Conservation (phyloP, 2,888 invertebrate genomes). For the Hydraecia micacea region DNA sequence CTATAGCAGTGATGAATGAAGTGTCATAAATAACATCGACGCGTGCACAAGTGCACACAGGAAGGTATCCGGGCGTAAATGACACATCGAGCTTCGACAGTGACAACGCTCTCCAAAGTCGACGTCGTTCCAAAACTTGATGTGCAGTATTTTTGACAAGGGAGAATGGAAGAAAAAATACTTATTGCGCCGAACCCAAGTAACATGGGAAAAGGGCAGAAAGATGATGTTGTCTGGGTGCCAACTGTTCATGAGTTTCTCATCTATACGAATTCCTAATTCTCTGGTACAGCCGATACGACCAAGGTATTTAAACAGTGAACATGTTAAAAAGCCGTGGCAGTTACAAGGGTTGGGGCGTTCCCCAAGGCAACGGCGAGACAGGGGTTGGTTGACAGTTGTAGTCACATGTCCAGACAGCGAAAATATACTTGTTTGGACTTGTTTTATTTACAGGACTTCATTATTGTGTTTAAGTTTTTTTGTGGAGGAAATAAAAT, state of each 20-base stretch:
- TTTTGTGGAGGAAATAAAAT: background rate
- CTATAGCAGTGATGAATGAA: too few relatives aligned
- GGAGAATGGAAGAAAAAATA: too few relatives aligned
- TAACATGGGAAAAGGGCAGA: too few relatives aligned
- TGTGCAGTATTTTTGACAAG: too few relatives aligned
- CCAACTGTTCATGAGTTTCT: background rate
- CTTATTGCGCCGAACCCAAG: too few relatives aligned
- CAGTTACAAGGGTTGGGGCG: conserved; percentile 53
- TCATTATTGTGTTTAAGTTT: background rate
- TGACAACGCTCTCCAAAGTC: too few relatives aligned
- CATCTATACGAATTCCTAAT: conserved; percentile 5
- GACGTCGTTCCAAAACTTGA: too few relatives aligned
- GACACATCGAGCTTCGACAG: too few relatives aligned
- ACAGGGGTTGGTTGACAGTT: conserved; percentile 56
- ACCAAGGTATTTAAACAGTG: conserved; percentile 52
- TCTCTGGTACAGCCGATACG: conserved; percentile 21
- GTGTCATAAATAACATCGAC: too few relatives aligned
- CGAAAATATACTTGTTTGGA: conserved; percentile 31
- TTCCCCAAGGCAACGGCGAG: conserved; percentile 50
- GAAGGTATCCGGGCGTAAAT: too few relatives aligned
- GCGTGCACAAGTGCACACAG: too few relatives aligned
- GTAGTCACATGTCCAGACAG: conserved; percentile 41
- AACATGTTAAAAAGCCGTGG: conserved; percentile 63
- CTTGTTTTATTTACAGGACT: conserved; percentile 23
- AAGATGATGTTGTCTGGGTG: too few relatives aligned